phyloP scores from a whole-genome alignment of 2,888 invertebrate species.

The Syritta pipiens region DNA sequence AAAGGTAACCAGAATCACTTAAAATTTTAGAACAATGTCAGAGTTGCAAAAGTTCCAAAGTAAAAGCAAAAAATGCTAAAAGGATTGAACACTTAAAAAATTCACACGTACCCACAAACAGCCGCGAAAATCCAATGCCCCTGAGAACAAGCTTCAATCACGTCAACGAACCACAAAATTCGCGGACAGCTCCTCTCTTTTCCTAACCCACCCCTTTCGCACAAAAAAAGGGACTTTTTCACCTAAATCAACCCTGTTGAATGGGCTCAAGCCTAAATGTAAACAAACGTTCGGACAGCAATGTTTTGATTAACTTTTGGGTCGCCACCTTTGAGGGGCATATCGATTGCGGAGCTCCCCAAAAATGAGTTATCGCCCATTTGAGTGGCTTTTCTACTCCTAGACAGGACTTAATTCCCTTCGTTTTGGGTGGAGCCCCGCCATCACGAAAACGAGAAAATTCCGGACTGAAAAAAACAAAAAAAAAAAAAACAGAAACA shows the following conservation, averaged over 20 bases:
- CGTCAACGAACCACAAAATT: too few relatives aligned
- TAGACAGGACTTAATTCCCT: not conserved
- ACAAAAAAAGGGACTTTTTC: not conserved
- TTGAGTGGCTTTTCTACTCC: slow-evolving; percentile 1
- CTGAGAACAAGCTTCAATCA: too few relatives aligned
- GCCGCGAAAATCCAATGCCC: too few relatives aligned
- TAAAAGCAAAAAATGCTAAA: too few relatives aligned
- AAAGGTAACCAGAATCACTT: too few relatives aligned
- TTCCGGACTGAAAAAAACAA: not conserved
- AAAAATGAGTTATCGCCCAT: slow-evolving; percentile 5
- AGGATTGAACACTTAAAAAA: too few relatives aligned
- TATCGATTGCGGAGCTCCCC: slow-evolving; percentile 21
- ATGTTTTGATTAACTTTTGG: too few relatives aligned
- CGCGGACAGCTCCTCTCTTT: too few relatives aligned
- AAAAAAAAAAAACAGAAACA: not conserved
- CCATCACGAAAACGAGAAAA: slow-evolving; percentile 6
- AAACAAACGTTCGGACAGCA: slow-evolving; percentile 12
- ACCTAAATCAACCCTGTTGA: slow-evolving; percentile 21
- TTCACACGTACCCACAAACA: too few relatives aligned
- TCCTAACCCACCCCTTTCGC: too few relatives aligned
- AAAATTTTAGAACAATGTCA: too few relatives aligned
- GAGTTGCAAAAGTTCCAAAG: too few relatives aligned
- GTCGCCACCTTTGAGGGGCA: not conserved
- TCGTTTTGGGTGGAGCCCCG: slow-evolving; percentile 4
- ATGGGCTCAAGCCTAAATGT: slow-evolving; percentile 2